A percentile compares a stretch with the other conserved stretches of the same genome.
Evolutionary conservation across 2,113 vertebrate genomes (phyloP).

Genomic region (Theristicus caerulescens): DNA sequence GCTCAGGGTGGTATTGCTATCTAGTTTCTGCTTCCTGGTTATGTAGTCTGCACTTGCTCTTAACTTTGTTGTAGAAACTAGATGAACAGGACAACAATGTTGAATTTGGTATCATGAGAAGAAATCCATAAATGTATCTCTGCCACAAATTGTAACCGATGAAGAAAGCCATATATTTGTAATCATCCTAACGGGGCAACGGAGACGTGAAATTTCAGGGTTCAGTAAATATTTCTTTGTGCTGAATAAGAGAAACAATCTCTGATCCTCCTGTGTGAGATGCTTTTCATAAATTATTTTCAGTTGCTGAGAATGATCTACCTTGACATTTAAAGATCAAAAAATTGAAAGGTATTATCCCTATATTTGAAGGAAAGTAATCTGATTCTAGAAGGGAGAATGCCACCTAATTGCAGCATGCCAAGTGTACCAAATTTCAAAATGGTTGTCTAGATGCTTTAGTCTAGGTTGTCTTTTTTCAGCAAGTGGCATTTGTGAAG

Average conservation of each 20-base stretch:
- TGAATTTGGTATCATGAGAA: neutral
- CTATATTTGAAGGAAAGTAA: neutral
- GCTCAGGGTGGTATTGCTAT: neutral
- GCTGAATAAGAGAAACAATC: neutral
- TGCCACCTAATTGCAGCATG: neutral
- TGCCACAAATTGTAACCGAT: neutral
- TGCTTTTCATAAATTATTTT: neutral
- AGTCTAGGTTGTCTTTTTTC: neutral
- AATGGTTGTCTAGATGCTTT: neutral
- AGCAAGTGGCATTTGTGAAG: neutral
- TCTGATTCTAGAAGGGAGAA: neutral
- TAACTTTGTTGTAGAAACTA: neutral
- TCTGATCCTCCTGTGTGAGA: neutral
- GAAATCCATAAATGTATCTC: neutral
- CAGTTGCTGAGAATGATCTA: neutral
- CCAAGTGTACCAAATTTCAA: neutral
- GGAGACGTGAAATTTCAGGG: neutral
- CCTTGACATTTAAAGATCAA: neutral
- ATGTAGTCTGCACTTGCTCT: neutral
- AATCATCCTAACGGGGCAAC: neutral
- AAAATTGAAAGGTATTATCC: neutral
- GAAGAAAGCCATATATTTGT: neutral
- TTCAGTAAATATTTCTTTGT: neutral
- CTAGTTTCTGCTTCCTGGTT: neutral
- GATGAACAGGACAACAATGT: neutral